Conservation (phyloP, 2,888 invertebrate genomes). For the Malthinus flaveolus region DNA sequence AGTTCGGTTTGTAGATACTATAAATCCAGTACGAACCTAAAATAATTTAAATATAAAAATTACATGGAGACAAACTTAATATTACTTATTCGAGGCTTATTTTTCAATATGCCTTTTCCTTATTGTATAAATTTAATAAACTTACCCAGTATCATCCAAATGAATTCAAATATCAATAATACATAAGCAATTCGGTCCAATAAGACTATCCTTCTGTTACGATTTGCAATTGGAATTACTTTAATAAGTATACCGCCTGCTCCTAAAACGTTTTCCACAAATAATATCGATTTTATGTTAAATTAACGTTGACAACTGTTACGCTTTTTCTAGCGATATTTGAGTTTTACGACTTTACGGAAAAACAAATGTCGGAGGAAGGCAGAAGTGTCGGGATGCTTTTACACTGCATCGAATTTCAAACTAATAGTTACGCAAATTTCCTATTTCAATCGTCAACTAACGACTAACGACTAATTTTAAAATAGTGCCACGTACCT, state of each 20-base stretch:
- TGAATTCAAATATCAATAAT: conserved; percentile 8
- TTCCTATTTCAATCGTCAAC: no score
- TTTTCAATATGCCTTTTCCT: no score
- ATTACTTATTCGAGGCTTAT: not conserved
- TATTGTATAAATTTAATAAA: not conserved
- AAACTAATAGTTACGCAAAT: no score
- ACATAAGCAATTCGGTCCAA: conserved; percentile 1
- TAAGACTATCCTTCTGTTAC: conserved; percentile 6
- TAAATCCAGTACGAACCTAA: conserved; percentile 46
- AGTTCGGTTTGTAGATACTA: conserved; percentile 43
- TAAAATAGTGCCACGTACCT: no score
- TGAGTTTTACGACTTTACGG: no score
- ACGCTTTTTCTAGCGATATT: no score
- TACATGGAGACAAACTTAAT: not conserved
- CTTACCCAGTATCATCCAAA: conserved; percentile 14
- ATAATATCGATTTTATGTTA: no score
- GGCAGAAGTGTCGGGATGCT: no score
- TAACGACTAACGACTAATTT: no score
- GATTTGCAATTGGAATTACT: conserved; percentile 19
- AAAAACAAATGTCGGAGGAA: not conserved
- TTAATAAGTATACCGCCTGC: conserved; percentile 21
- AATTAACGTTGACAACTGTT: no score
- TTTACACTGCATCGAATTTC: no score
- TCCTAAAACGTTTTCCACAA: conserved; percentile 12
- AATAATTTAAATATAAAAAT: conserved; percentile 21